Conservation (phyloP, 2,113 vertebrate genomes). For the Salvelinus fontinalis region DNA sequence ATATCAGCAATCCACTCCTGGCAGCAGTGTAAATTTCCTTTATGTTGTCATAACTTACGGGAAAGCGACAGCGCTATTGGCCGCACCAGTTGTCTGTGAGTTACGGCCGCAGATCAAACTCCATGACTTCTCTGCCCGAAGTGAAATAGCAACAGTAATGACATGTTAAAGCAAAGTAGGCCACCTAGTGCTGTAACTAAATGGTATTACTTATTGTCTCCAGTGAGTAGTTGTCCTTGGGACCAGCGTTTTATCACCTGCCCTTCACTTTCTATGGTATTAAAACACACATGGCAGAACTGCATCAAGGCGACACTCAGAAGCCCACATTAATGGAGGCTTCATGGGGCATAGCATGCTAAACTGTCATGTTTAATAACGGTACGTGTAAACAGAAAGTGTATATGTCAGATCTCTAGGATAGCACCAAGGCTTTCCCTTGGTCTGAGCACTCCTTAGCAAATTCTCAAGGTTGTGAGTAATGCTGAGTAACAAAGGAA, state of each 20-base stretch:
- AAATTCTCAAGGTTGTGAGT: not conserved
- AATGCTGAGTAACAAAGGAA: not conserved
- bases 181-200: slow-evolving; percentile 34
- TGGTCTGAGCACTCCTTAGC: not conserved
- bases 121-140: slow-evolving; percentile 25
- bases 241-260: not conserved
- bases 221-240: not conserved
- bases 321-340: not conserved
- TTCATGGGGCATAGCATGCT: not conserved
- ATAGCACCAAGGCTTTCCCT: too few relatives aligned
- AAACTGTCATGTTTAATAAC: not conserved
- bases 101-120: slow-evolving; percentile 48
- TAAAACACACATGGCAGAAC: not conserved
- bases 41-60: slow-evolving; percentile 75
- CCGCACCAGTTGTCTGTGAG: slow-evolving; percentile 46
- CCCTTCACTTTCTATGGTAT: not conserved
- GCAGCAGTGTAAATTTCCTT: slow-evolving; percentile 66
- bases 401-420: too few relatives aligned
- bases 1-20: slow-evolving; percentile 38
- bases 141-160: slow-evolving; percentile 39
- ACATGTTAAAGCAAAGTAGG: slow-evolving; percentile 46
- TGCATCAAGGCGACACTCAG: not conserved
- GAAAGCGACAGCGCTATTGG: slow-evolving; percentile 18
- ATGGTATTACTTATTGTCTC: slow-evolving; percentile 39
- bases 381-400: not conserved